Conservation (phyloP, 2,888 invertebrate genomes). For the Agonopterix subpropinquella region DNA sequence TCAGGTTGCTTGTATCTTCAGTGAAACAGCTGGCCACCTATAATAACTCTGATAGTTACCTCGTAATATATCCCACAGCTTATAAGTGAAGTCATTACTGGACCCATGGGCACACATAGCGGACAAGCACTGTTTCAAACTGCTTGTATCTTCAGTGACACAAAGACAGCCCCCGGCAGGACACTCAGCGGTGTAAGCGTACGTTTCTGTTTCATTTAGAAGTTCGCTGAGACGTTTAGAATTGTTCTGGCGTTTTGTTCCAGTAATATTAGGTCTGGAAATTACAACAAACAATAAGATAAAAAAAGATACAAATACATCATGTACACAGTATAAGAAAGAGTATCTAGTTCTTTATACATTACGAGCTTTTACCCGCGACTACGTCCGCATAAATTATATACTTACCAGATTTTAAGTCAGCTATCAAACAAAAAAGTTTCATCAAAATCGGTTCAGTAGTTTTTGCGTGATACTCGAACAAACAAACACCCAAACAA, state of each 20-base stretch:
- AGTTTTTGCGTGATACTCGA: too few relatives aligned
- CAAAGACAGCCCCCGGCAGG: slow-evolving; percentile 60
- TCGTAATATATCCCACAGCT: slow-evolving; percentile 66
- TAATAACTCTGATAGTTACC: slow-evolving; percentile 36
- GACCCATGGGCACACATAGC: slow-evolving; percentile 46
- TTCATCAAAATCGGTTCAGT: too few relatives aligned
- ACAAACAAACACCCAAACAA: too few relatives aligned
- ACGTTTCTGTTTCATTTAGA: slow-evolving; percentile 59
- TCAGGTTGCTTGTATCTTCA: slow-evolving; percentile 50
- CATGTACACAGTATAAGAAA: too few relatives aligned
- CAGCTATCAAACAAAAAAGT: too few relatives aligned
- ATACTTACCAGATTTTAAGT: too few relatives aligned
- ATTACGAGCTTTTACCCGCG: too few relatives aligned
- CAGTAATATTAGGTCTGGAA: slow-evolving; percentile 39
- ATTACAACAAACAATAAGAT: not conserved
- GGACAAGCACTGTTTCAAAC: slow-evolving; percentile 44
- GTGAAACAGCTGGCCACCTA: slow-evolving; percentile 40
- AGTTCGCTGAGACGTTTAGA: slow-evolving; percentile 45
- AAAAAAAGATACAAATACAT: too few relatives aligned
- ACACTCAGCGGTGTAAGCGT: slow-evolving; percentile 59
- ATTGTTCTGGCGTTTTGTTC: slow-evolving; percentile 40
- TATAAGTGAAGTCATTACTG: slow-evolving; percentile 68
- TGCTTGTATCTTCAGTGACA: slow-evolving; percentile 53
- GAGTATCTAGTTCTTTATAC: too few relatives aligned
- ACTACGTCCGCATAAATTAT: too few relatives aligned